Evolutionary conservation across 2,797 vertebrate genomes (phyloP).

Genomic region (Pelobates cultripes): DNA sequence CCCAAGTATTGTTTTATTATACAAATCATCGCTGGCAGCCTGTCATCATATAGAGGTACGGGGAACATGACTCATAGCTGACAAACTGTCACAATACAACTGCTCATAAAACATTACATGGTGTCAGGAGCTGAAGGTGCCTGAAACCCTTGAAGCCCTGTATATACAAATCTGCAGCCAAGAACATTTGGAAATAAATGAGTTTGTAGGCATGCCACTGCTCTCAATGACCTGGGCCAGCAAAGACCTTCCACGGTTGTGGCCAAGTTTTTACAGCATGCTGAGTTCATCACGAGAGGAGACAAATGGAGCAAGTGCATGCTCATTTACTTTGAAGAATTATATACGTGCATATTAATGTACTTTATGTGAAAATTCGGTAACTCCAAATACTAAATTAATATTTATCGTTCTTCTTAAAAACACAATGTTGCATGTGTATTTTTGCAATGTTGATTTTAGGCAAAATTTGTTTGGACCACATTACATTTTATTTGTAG

Average conservation of each 20-base stretch:
- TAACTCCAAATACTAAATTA: too few relatives aligned
- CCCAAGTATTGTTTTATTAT: not conserved
- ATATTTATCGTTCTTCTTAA: too few relatives aligned
- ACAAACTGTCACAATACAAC: not conserved
- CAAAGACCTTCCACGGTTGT: too few relatives aligned
- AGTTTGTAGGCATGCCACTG: not conserved
- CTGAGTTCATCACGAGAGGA: not conserved
- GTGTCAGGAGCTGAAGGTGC: not conserved
- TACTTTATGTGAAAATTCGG: too few relatives aligned
- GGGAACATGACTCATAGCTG: not conserved
- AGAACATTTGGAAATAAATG: not conserved
- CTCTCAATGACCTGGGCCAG: not conserved
- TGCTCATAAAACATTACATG: not conserved
- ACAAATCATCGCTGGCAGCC: not conserved
- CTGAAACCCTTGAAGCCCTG: not conserved
- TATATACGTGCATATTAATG: too few relatives aligned
- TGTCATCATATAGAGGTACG: not conserved
- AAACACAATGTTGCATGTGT: too few relatives aligned
- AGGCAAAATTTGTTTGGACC: too few relatives aligned
- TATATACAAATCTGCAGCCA: not conserved
- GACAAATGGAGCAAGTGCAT: not conserved
- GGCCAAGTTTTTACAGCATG: not conserved
- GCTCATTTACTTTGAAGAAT: not conserved
- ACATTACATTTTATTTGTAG: too few relatives aligned
- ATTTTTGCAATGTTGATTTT: too few relatives aligned